A percentile compares a stretch with the other conserved stretches of the same genome.
Conservation (phyloP, 2,113 vertebrate species). For the Oncorhynchus nerka region DNA sequence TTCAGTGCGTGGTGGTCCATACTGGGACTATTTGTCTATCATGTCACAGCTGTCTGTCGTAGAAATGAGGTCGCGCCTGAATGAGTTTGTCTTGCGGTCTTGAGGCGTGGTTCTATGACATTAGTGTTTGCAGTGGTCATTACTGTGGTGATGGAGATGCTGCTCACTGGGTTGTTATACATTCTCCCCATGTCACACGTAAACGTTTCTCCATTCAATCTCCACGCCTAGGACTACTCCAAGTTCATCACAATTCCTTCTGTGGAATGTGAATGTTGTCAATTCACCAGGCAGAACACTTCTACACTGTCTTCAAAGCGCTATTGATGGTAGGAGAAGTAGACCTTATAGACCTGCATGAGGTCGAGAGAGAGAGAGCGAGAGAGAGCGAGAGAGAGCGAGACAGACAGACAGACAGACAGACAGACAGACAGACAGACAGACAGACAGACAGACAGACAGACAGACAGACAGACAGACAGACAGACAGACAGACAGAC, state of each 20-base stretch:
- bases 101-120: too few relatives aligned
- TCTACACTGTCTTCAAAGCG: not conserved
- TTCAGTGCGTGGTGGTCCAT: not conserved
- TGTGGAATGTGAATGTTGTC: not conserved
- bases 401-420: not conserved
- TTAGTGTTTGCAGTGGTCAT: not conserved
- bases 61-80: too few relatives aligned
- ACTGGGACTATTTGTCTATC: not conserved
- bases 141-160: not conserved
- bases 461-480: not conserved
- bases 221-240: not conserved
- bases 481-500: not conserved
- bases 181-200: too few relatives aligned
- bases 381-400: too few relatives aligned
- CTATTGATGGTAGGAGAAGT: not conserved
- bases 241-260: not conserved
- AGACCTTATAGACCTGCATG: not conserved
- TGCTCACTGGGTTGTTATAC: not conserved
- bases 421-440: too few relatives aligned
- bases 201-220: too few relatives aligned
- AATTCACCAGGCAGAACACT: slow-evolving; percentile 5
- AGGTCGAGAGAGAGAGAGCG: too few relatives aligned
- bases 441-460: too few relatives aligned
- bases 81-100: too few relatives aligned
- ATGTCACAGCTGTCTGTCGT: not conserved